Evolutionary conservation across 2,888 invertebrate species (phyloP).

Genomic region (Cephalotes varians): DNA sequence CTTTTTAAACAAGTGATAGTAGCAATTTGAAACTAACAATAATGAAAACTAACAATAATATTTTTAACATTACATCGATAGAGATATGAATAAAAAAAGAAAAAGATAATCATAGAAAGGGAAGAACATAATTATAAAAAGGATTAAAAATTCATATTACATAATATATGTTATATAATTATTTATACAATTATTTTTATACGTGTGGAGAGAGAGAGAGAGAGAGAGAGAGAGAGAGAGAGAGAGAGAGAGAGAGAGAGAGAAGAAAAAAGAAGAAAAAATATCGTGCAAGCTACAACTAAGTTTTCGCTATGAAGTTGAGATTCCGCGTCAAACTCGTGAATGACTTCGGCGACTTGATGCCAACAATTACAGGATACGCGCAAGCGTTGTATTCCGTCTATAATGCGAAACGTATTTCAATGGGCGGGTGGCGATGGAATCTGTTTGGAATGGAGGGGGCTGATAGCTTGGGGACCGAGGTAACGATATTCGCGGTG

Average conservation of each 20-base stretch:
- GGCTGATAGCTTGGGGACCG: constrained; percentile 43
- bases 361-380: constrained; percentile 54
- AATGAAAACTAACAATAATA: no score
- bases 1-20: neutral
- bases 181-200: neutral
- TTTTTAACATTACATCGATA: constrained; percentile 2
- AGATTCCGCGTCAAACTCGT: constrained; percentile 32
- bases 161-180: no score
- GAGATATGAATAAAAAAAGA: neutral
- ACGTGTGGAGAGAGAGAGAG: neutral
- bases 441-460: constrained; percentile 64
- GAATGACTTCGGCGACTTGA: constrained; percentile 40
- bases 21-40: neutral
- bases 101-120: no score
- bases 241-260: neutral
- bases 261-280: no score
- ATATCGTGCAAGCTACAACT: neutral
- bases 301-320: constrained; percentile 24
- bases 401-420: constrained; percentile 71
- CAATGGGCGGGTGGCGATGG: constrained; percentile 64
- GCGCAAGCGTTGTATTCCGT: constrained; percentile 66
- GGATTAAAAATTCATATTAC: neutral
- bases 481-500: constrained; percentile 61
- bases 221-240: neutral
- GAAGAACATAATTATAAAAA: neutral